Evolutionary conservation across 2,888 invertebrate genomes (phyloP).

Genomic region (Odontomyia ornata): DNA sequence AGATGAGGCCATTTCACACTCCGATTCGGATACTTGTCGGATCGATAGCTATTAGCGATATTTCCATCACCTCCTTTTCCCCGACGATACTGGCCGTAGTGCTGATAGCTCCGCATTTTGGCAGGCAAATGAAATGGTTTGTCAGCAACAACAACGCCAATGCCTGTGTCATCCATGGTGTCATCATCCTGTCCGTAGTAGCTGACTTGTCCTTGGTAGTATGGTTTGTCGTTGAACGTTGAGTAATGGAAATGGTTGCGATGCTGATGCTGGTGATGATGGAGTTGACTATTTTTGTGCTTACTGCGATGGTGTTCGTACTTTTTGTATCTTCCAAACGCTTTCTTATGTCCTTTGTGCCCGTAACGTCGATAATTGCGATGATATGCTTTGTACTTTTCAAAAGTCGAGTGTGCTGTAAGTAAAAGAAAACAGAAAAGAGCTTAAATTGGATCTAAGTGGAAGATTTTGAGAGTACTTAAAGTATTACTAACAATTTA

Average conservation of each 20-base stretch:
- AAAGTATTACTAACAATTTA: no score
- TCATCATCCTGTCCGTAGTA: conserved; percentile 57
- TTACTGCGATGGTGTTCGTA: conserved; percentile 44
- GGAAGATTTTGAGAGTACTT: no score
- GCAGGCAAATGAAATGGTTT: conserved; percentile 40
- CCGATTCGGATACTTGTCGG: conserved; percentile 48
- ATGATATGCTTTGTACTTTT: conserved; percentile 58
- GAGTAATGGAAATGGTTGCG: conserved; percentile 5
- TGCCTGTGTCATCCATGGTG: conserved; percentile 48
- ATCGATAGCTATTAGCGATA: conserved; percentile 36
- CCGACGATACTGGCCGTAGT: conserved; percentile 27
- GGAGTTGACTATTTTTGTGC: background rate
- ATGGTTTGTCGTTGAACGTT: conserved; percentile 52
- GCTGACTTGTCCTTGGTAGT: conserved; percentile 61
- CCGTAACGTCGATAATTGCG: conserved; percentile 58
- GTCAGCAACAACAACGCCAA: background rate
- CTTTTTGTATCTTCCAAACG: conserved; percentile 52
- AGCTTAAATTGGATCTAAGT: background rate
- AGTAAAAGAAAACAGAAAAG: background rate
- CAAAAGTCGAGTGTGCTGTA: conserved; percentile 55
- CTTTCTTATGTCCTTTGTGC: conserved; percentile 61
- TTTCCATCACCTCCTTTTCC: conserved; percentile 6
- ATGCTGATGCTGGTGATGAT: conserved; percentile 51
- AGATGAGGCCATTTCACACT: conserved; percentile 61
- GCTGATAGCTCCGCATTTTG: conserved; percentile 45